Evolutionary conservation across 1,140 invertebrate species (phyloP), one percentile per base, ranked within the genome.

Genomic region (Lucilia cuprina): DNA sequence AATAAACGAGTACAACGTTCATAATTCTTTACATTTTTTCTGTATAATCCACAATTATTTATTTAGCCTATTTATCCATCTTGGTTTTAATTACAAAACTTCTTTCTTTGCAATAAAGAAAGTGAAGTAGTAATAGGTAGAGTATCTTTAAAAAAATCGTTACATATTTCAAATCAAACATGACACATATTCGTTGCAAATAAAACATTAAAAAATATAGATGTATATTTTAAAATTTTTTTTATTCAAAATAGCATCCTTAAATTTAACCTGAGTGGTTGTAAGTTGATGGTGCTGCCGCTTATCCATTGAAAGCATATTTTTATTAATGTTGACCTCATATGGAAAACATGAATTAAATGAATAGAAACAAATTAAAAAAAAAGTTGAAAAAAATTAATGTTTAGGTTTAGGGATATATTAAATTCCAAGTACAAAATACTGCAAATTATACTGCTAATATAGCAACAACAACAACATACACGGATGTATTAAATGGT

Each of bases 321-420:
- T 78, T 75, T 75, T 41, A 17, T 80, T 41, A 13, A 80, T 47
- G 49, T 21, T 49, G 49, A 80, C 30, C 30, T 35, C 41, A 78
- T 47, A 78, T 41, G 41, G 41, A 78, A 78, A 78, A 78, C 30
- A 78, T 19, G n/a, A 77, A 34, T 17, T n/a, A 41, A 70, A 60
- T 60, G 55, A 60, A 60, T 60, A 17, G 55, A 60, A 60, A 60
- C 41, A 41, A 41, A 60, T 60, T 60, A 60, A n/a, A 17, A n/a
- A 60, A 60, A 60, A 21, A 70, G 21, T 5, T 55, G 50, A 14
- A 17, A n/a, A 55, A 55, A 55, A 55, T 5, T 8, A 41, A 41
- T 55, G 50, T 55, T 55, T 55, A 55, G 50, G 12, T 12, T 12
- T 55, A 55, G 50, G 50, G 50, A 55, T 55, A 55, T 0, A 55